Percentiles rank a stretch among this genome's conserved stretches.
Evolutionary conservation across 2,113 vertebrate species (phyloP).

Genomic region (Tor tambroides): DNA sequence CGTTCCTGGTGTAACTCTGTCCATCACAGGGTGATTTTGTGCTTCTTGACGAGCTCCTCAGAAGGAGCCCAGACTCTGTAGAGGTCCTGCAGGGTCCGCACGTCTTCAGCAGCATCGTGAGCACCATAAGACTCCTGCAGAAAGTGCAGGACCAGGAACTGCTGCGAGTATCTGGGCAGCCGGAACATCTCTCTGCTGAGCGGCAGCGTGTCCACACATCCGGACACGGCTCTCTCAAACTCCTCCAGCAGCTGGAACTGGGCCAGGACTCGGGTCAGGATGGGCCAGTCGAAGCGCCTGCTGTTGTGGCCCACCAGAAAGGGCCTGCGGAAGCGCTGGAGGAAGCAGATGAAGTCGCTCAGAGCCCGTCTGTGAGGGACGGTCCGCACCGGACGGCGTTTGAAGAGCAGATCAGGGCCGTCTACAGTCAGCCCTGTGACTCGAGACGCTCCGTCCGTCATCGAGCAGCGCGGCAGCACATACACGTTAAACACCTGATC

Average conservation of each 20-base stretch:
- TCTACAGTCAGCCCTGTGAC: constrained; percentile 66
- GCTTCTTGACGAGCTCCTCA: constrained; percentile 44
- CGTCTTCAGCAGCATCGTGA: constrained; percentile 73
- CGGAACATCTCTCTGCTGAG: constrained; percentile 55
- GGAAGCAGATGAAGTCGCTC: constrained; percentile 65
- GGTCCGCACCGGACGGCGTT: background rate
- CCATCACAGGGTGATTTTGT: constrained; percentile 4
- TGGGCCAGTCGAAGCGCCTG: constrained; percentile 63
- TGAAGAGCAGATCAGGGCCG: background rate
- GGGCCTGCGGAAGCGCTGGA: constrained; percentile 60
- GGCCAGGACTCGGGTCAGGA: constrained; percentile 62
- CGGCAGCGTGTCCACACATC: constrained; percentile 70
- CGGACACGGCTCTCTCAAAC: constrained; percentile 55
- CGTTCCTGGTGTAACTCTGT: no score
- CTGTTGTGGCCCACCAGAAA: constrained; percentile 71
- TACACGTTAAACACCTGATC: constrained; percentile 62
- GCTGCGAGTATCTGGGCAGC: constrained; percentile 49
- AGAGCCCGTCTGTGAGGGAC: constrained; percentile 54
- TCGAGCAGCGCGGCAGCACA: constrained; percentile 56
- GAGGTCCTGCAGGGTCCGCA: constrained; percentile 67
- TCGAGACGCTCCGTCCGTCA: constrained; percentile 38
- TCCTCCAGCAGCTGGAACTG: constrained; percentile 48
- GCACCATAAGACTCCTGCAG: constrained; percentile 62
- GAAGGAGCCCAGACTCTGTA: constrained; percentile 57
- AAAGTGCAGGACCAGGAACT: constrained; percentile 58